Evolutionary conservation across 2,113 vertebrate genomes (phyloP).

Genomic region (Prinia subflava): DNA sequence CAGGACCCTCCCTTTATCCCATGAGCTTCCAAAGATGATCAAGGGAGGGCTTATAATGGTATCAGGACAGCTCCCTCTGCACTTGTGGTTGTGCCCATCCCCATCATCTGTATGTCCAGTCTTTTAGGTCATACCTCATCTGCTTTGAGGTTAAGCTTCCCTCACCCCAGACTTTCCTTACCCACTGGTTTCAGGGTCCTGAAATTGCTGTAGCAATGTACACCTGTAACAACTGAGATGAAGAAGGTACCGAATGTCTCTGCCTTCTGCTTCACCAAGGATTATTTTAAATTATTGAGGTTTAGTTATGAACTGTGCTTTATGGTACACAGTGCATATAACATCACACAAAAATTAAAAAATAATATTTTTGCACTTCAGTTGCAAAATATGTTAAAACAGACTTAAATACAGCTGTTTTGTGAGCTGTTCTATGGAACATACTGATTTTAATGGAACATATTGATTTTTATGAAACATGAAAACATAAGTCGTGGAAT

Average conservation of each 20-base stretch:
- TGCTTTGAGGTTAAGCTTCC: background rate
- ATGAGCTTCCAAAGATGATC: background rate
- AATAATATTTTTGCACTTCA: background rate
- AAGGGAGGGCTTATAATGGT: background rate
- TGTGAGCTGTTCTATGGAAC: background rate
- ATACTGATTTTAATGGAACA: background rate
- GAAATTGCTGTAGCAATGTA: background rate
- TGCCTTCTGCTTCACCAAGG: background rate
- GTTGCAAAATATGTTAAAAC: background rate
- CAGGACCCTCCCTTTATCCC: background rate
- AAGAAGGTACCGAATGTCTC: background rate
- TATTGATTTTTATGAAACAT: background rate
- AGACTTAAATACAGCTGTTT: background rate
- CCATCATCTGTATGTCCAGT: background rate
- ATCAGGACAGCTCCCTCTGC: background rate
- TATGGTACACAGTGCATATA: background rate
- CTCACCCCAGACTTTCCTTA: background rate
- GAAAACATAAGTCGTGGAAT: background rate
- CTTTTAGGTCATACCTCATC: background rate
- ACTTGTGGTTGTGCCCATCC: background rate
- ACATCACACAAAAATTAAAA: background rate
- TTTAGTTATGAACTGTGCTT: background rate
- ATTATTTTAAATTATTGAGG: background rate
- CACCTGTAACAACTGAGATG: background rate
- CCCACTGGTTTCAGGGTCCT: background rate